Evolutionary conservation across 2,113 vertebrate genomes (phyloP).

Genomic region (Casuarius casuarius): DNA sequence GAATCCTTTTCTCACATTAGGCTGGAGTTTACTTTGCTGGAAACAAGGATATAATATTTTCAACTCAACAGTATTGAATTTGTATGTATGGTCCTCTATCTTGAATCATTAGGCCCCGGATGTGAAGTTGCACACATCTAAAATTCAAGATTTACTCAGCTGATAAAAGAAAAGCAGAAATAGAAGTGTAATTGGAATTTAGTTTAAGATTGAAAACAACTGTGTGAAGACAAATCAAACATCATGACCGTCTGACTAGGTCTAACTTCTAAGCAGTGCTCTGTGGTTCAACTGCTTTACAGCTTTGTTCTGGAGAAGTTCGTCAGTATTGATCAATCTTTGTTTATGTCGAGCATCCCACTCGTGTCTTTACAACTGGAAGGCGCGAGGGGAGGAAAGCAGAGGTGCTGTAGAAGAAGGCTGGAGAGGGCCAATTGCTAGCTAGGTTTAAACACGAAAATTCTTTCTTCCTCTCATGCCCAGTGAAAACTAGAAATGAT

Average conservation of each 20-base stretch:
- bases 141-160: background rate
- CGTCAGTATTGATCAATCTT: background rate
- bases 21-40: background rate
- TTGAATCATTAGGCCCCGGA: background rate
- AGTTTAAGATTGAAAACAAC: background rate
- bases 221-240: background rate
- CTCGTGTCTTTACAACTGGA: rapidly evolving
- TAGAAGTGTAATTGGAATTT: background rate
- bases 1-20: background rate
- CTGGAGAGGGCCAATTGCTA: background rate
- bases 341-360: background rate
- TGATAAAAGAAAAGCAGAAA: background rate
- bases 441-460: background rate
- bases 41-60: background rate
- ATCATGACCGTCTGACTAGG: background rate
- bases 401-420: background rate
- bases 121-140: background rate
- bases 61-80: background rate
- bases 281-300: background rate
- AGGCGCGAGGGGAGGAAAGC: background rate
- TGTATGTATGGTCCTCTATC: background rate
- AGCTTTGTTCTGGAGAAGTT: background rate
- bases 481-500: background rate
- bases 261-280: background rate
- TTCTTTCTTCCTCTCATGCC: background rate